phyloP scores from a whole-genome alignment of 1,140 invertebrate genomes.

The Acromyrmex echinatior region DNA sequence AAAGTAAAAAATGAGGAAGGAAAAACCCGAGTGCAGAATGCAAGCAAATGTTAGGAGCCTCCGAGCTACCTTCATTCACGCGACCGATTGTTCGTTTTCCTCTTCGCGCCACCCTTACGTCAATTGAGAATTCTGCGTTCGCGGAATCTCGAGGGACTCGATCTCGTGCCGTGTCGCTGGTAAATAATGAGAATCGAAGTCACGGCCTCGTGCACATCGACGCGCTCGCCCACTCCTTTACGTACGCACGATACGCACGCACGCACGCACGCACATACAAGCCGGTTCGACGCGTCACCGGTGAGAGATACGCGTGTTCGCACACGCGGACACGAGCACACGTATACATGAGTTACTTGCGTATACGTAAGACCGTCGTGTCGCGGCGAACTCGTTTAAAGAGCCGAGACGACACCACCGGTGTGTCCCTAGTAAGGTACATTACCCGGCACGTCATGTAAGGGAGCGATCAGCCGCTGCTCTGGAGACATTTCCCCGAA shows the following conservation, averaged over 20 bases:
- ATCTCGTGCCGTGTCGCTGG: neutral
- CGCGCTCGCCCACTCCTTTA: neutral
- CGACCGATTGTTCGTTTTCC: neutral
- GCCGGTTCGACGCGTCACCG: conserved; percentile 24
- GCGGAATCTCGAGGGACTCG: neutral
- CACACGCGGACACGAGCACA: conserved; percentile 23
- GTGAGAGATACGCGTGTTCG: neutral
- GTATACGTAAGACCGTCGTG: neutral
- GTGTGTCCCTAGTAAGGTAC: conserved; percentile 64
- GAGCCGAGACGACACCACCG: conserved; percentile 72
- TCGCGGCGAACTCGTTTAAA: conserved; percentile 73
- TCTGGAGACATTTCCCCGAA: neutral
- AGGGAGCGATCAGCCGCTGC: conserved; percentile 44
- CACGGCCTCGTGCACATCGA: conserved; percentile 16
- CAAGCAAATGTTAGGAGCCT: neutral
- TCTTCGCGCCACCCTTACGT: neutral
- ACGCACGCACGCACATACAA: neutral
- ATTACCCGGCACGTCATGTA: conserved; percentile 65
- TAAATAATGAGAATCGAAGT: conserved; percentile 34
- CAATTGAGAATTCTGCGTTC: neutral
- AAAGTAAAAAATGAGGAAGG: too few relatives aligned
- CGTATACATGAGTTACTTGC: too few relatives aligned
- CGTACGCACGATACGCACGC: neutral
- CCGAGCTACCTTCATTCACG: neutral
- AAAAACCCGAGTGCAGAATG: neutral